Base-by-base conservation (phyloP, 2,797 vertebrate genomes). In the Megalops cyprinoides region DNA sequence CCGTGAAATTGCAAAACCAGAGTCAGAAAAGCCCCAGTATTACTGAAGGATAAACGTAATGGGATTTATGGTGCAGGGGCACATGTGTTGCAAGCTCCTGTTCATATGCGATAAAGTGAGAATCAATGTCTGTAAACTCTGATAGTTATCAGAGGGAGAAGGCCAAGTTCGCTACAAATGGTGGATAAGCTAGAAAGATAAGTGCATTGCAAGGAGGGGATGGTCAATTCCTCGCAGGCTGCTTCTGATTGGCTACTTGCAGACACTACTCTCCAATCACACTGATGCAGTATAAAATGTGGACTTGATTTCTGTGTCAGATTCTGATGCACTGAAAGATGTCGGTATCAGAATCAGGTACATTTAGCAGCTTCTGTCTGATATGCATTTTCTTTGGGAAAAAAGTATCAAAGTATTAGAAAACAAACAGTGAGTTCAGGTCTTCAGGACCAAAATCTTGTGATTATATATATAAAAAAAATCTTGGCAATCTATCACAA, bases 1-100 rank as follows among this genome's bases (percentile, higher is more conserved):
- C 15, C 15, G 37, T 42, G 65, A 69, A 69, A 42, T 10, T 18
- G 20, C 15, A 25, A 60, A 53, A 51, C 12, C 69, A 31, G 34
- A 28, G 51, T 23, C 37, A 28, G 42, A 39, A 48, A 62, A 31
- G 39, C 53, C 20, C 34, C 37, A 51, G 75, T 49, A 71, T 78
- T 78, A 82, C 51, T 20, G 8, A 44, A 71, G 49, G 60, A 82
- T 71, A 25, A 82, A 73, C 49, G 80, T 71, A 73, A 82, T 78
- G 49, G 75, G 75, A 73, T 78, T 82, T 77, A 39, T 82, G 71
- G 53, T 49, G n/a, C 51, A 37, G 62, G 74, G 62, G 74, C 56
- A 12, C 42, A 31, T 0, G 62, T 74, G 79, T 60, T 1, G 53
- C n/a, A 15, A 28, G 53, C n/a, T n/a, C 12, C 76, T 73, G 76